Evolutionary conservation across 2,888 invertebrate species (phyloP), one percentile per base, ranked within the genome.

Genomic region (Drosophila borealis): DNA sequence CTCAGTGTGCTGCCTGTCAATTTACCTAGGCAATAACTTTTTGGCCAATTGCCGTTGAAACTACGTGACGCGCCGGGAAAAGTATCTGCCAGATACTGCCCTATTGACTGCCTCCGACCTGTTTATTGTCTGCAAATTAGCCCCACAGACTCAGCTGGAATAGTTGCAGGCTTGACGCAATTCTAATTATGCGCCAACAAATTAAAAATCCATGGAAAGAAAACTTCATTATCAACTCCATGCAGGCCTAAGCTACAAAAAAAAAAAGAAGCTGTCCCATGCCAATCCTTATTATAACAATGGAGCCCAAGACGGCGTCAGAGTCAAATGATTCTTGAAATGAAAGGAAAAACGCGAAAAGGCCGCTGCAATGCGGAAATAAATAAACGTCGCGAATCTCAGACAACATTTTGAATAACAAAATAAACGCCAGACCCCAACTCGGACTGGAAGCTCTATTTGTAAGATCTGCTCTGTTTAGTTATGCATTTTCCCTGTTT

Each of bases 371-470:
- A 88, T 83, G 82, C 89, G 91, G 91, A 91, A 91, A 91, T 91
- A 91, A 91, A 91, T 91, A 92, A 91, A 91, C 90, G 89, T 91
- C 90, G 88, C 85, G 86, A 68, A 78, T 72, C 78, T 60, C 70
- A 68, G 72, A 76, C 67, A 83, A 79, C 89, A 84, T 90, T 90
- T 91, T 90, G 91, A 90, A 91, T 91, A 91, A 90, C 90, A 90
- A 91, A 91, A 91, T 90, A 90, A 91, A 85, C 21, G 46, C 53
- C 74, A 71, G 74, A 76, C 74, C 68, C 75, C 6, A 19, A 14
- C 56, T 21, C 45, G 42, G 51, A 45, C 64, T 29, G 29, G 29
- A 29, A 29, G 29, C 29, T 55, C 65, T 42, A 54, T 36, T 39
- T 54, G 17, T 64, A 54, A 70, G 41, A 81, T 49, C 74, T 70